phyloP scores from a whole-genome alignment of 2,113 vertebrate species.

The Pterocles gutturalis region DNA sequence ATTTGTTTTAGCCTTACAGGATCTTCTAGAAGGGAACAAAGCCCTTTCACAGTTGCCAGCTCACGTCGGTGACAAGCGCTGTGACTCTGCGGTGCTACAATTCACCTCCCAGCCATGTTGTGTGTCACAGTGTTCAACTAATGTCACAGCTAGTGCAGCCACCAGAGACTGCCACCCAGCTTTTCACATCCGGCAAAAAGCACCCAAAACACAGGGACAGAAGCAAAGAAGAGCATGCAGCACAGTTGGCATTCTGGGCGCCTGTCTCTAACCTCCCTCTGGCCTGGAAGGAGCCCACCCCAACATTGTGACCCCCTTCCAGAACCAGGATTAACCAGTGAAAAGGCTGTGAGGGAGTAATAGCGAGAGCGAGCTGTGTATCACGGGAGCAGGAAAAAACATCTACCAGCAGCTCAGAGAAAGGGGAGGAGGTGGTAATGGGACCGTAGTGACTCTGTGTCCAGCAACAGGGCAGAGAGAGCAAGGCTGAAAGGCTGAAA shows the following conservation, averaged over 20 bases:
- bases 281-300: neutral
- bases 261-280: neutral
- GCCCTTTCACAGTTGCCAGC: neutral
- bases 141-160: neutral
- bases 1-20: neutral
- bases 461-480: neutral
- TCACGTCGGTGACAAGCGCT: neutral
- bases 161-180: accelerated
- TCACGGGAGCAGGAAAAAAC: neutral
- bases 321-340: neutral
- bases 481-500: neutral
- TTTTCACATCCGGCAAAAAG: neutral
- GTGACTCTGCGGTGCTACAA: accelerated
- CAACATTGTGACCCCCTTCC: neutral
- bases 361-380: neutral
- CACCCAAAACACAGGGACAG: neutral
- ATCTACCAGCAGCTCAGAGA: neutral
- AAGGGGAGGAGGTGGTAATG: neutral
- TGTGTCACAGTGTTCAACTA: neutral
- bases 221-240: neutral
- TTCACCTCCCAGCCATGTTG: accelerated
- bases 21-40: neutral
- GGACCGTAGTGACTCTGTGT: accelerated
- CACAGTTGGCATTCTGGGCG: accelerated
- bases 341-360: neutral